phyloP scores from a whole-genome alignment of 2,888 invertebrate species.

The Poecilobothrus nobilitatus region DNA sequence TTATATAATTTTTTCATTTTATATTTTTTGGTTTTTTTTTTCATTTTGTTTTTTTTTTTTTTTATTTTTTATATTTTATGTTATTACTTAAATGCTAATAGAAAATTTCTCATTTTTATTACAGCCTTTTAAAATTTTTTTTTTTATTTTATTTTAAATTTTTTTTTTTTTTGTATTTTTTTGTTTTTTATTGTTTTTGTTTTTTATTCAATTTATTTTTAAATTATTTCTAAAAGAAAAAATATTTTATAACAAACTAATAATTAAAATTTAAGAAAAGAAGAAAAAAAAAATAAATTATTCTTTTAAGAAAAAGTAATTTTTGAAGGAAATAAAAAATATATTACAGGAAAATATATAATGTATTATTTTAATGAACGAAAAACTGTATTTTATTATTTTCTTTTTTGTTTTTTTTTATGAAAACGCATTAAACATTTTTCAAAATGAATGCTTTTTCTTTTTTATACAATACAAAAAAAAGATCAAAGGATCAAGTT shows the following conservation, averaged over 20 bases:
- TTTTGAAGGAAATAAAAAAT: no score
- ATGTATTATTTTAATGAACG: no score
- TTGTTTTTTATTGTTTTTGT: not conserved
- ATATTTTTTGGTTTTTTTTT: slow-evolving; percentile 2
- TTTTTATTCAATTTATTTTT: not conserved
- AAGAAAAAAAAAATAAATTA: no score
- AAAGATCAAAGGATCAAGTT: no score
- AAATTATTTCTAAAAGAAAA: no score
- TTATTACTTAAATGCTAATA: slow-evolving; percentile 1
- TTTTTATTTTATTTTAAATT: not conserved
- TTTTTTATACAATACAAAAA: no score
- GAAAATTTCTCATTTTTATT: slow-evolving; percentile 2
- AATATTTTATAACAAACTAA: not conserved
- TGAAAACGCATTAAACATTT: no score
- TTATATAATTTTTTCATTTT: not conserved
- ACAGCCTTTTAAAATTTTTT: slow-evolving; percentile 3
- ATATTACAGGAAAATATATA: no score
- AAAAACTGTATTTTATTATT: no score
- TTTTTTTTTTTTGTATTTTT: not conserved
- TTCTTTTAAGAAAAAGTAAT: no score
- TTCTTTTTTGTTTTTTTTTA: no score
- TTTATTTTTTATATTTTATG: not conserved
- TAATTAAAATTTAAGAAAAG: not conserved
- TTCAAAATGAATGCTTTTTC: no score
- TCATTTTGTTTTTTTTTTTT: not conserved